phyloP scores from a whole-genome alignment of 1,140 invertebrate genomes.

The Aphidius ervi region DNA sequence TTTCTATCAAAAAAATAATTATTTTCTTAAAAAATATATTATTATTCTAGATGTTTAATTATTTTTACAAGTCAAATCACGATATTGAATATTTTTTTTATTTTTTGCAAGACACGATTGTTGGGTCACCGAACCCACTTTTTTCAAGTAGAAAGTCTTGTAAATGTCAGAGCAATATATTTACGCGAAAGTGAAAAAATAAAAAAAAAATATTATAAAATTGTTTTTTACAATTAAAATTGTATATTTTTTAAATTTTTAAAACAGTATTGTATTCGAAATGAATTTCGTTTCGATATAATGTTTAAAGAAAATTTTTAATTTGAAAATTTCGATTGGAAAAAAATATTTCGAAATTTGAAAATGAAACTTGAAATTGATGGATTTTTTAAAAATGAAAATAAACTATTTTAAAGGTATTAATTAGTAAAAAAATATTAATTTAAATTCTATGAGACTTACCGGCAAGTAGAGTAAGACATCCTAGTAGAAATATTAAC shows the following conservation, averaged over 20 bases:
- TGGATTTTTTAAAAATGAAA: neutral
- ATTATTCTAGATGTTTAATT: neutral
- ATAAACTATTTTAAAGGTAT: neutral
- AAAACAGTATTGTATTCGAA: too few relatives aligned
- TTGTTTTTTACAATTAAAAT: constrained; percentile 24
- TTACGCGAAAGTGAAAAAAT: constrained; percentile 34
- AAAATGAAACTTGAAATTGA: neutral
- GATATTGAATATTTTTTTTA: constrained; percentile 9
- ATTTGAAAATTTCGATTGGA: neutral
- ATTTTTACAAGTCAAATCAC: neutral
- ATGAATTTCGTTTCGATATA: too few relatives aligned
- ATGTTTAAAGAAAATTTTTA: neutral
- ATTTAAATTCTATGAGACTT: constrained; percentile 32
- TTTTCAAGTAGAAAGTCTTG: constrained; percentile 50
- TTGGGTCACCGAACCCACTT: constrained; percentile 39
- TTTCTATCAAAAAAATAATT: constrained; percentile 3
- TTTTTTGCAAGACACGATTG: constrained; percentile 7
- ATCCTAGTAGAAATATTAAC: constrained; percentile 46
- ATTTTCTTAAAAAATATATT: neutral
- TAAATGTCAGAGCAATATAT: constrained; percentile 46
- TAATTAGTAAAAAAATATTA: neutral
- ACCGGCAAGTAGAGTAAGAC: constrained; percentile 45
- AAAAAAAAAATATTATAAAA: constrained; percentile 42
- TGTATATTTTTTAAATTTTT: too few relatives aligned
- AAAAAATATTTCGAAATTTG: neutral